phyloP scores from a whole-genome alignment of 2,888 invertebrate genomes.

The Meandrusa payeni region DNA sequence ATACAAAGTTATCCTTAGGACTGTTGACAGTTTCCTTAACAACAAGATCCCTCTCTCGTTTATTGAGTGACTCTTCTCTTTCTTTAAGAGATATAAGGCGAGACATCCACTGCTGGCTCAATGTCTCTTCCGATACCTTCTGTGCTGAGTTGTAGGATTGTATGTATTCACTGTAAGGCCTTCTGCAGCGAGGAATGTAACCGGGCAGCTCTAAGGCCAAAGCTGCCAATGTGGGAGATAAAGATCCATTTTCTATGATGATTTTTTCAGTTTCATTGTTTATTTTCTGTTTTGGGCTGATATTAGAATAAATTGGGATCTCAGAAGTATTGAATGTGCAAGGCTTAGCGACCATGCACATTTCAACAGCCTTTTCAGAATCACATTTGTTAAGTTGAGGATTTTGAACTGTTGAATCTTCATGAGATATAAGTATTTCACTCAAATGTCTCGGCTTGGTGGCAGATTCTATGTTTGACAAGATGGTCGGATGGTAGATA shows the following conservation, averaged over 20 bases:
- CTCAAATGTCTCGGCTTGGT: conserved; percentile 39
- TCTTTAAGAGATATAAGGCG: conserved; percentile 74
- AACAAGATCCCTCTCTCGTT: conserved; percentile 70
- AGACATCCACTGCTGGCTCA: conserved; percentile 80
- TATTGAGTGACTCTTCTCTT: conserved; percentile 73
- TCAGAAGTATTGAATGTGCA: conserved; percentile 42
- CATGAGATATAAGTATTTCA: conserved; percentile 49
- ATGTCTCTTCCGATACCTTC: conserved; percentile 75
- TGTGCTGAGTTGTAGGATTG: conserved; percentile 60
- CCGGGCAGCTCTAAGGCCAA: conserved; percentile 72
- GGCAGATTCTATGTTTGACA: conserved; percentile 58
- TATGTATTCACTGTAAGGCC: conserved; percentile 48
- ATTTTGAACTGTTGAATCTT: conserved; percentile 33
- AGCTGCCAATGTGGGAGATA: conserved; percentile 71
- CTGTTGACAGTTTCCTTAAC: conserved; percentile 69
- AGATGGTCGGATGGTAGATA: conserved; percentile 70
- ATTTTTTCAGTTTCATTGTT: conserved; percentile 35
- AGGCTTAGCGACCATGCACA: conserved; percentile 51
- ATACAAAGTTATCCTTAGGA: conserved; percentile 52
- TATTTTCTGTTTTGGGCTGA: conserved; percentile 45
- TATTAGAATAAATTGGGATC: conserved; percentile 65
- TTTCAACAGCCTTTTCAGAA: conserved; percentile 65
- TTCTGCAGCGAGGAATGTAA: conserved; percentile 65
- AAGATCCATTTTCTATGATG: conserved; percentile 37
- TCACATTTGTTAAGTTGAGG: conserved; percentile 67